phyloP scores from a whole-genome alignment of 2,888 invertebrate species.

The Balanococcus diminutus region DNA sequence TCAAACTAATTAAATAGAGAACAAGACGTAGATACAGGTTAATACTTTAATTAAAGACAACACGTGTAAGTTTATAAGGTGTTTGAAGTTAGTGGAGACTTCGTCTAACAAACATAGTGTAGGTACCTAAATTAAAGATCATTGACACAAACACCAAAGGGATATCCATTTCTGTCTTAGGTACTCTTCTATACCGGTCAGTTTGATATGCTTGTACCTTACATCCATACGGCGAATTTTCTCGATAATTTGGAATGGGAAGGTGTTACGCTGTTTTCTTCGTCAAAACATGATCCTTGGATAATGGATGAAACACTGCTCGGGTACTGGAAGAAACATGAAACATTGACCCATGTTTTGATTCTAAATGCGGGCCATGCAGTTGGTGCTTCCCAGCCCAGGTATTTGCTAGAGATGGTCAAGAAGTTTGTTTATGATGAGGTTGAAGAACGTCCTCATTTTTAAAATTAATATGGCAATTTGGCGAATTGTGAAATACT shows the following conservation, averaged over 20 bases:
- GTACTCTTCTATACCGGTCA: slow-evolving; percentile 12
- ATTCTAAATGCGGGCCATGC: background rate
- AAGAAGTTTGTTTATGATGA: background rate
- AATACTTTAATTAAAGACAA: background rate
- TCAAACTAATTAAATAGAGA: background rate
- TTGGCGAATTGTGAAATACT: background rate
- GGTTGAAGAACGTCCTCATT: background rate
- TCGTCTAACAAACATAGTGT: background rate
- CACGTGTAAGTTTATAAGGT: background rate
- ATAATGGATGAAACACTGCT: background rate
- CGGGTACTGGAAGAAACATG: background rate
- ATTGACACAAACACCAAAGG: background rate
- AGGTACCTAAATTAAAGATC: background rate
- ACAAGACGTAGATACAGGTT: background rate
- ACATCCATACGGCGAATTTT: background rate
- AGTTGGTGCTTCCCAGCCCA: background rate
- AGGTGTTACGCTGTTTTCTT: background rate
- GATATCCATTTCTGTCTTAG: background rate
- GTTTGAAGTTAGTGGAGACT: background rate
- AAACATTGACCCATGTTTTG: background rate
- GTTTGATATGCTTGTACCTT: slow-evolving; percentile 13
- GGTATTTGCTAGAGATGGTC: background rate
- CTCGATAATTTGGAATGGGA: background rate
- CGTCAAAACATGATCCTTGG: background rate
- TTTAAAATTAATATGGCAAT: background rate